phyloP scores from a whole-genome alignment of 1,140 invertebrate genomes.

The Drosophila dunni region DNA sequence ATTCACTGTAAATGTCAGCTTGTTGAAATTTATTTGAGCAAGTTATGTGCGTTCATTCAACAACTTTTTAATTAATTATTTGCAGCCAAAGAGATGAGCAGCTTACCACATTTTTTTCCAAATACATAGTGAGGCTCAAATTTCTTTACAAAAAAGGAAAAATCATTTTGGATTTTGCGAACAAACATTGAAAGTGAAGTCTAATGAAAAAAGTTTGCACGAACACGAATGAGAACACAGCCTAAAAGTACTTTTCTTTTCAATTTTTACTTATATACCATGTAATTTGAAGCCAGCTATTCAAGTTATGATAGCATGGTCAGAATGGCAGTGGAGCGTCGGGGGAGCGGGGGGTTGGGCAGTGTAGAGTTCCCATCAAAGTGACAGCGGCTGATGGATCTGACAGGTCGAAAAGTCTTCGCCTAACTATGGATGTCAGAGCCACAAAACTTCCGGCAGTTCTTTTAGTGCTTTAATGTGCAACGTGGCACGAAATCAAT shows the following conservation, averaged over 20 bases:
- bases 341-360: neutral
- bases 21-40: conserved; percentile 3
- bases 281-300: conserved; percentile 21
- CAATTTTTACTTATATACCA: neutral
- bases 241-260: conserved; percentile 14
- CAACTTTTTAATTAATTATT: conserved; percentile 35
- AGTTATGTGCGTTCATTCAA: neutral
- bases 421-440: conserved; percentile 34
- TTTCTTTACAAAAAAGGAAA: conserved; percentile 4
- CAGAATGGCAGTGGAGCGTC: neutral
- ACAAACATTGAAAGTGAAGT: conserved; percentile 24
- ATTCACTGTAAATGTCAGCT: conserved; percentile 2
- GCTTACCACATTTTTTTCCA: conserved; percentile 13
- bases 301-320: conserved; percentile 7
- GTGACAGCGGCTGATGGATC: conserved; percentile 70
- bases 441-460: conserved; percentile 42
- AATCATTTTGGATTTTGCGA: neutral
- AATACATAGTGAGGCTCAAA: conserved; percentile 11
- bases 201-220: conserved; percentile 52
- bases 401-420: conserved; percentile 49
- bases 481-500: conserved; percentile 62
- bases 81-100: conserved; percentile 19
- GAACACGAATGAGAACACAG: conserved; percentile 17
- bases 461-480: conserved; percentile 54
- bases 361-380: neutral